Base-by-base conservation (phyloP, 2,888 invertebrate genomes). In the Trilocha varians region DNA sequence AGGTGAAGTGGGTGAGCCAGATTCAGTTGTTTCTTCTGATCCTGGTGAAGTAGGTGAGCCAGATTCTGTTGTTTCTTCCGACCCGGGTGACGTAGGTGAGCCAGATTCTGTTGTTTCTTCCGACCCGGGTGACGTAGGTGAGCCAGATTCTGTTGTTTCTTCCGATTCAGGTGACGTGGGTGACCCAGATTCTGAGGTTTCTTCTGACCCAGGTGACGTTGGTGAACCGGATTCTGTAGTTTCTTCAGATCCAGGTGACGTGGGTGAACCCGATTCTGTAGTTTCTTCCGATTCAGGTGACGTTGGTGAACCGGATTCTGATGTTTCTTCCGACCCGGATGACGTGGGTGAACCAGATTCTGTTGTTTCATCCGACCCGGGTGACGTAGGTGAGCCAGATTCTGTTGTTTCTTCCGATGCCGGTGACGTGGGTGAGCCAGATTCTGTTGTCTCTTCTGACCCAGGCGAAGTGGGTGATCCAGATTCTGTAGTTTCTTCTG, bases 121-220 rank as follows among this genome's bases (percentile, higher is more conserved):
- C 6, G 2, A 36, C 5, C 9, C 8, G 6, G 13, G 2, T n/a
- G 13, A 17, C 18, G 1, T 36, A 2, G n/a, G n/a, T 16, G 13
- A 11, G 16, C n/a, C 13, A 36, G 16, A 9, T 11, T 36, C 36
- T 13, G 36, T 36, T 15, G 13, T 17, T 6, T 17, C 17, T n/a
- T n/a, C n/a, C n/a, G n/a, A n/a, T n/a, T n/a, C n/a, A n/a, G n/a
- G n/a, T n/a, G n/a, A n/a, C n/a, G n/a, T n/a, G n/a, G n/a, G n/a
- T 17, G n/a, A 11, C 16, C 5, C 13, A 3, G 36, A 17, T 14
- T 11, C 38, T 15, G 38, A 15, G 25, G 38, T 38, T 3, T 11
- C 32, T 13, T 6, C 13, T 6, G 14, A 13, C 45, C 50, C 62
- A 13, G 47, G 42, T 14, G 54, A 57, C 2, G 52, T n/a, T 5